These are phyloP conservation scores for Caradrina kadenii DNA, from an alignment of 2,888 invertebrate genomes.

Conservation along the genomic window DNA sequence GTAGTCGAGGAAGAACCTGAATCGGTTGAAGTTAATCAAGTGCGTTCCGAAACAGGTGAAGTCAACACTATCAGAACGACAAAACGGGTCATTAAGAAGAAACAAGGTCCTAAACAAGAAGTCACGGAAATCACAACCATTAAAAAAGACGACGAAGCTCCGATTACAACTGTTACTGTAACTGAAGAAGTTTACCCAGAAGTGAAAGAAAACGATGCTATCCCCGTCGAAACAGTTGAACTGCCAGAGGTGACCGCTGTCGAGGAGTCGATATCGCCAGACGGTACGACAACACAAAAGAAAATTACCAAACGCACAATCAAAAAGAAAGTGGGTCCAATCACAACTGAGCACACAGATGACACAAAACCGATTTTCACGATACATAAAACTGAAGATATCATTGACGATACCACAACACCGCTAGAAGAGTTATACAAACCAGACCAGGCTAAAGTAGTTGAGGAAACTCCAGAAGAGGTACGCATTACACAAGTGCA, in stretches of 20 bases:
- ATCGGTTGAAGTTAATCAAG: constrained; percentile 65
- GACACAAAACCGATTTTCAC: constrained; percentile 17
- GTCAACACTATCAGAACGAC: constrained; percentile 58
- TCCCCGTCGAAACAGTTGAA: constrained; percentile 35
- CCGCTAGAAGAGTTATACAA: constrained; percentile 11
- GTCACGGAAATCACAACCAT: constrained; percentile 68
- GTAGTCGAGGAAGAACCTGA: constrained; percentile 46
- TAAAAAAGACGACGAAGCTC: constrained; percentile 67
- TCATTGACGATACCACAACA: constrained; percentile 11
- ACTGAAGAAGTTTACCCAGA: neutral
- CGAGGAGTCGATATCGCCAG: constrained; percentile 23
- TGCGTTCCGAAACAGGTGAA: constrained; percentile 60
- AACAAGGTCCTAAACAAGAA: constrained; percentile 70
- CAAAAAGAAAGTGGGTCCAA: constrained; percentile 72
- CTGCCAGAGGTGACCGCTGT: constrained; percentile 53
- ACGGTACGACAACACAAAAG: constrained; percentile 50
- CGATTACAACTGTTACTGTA: constrained; percentile 20
- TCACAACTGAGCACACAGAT: constrained; percentile 12
- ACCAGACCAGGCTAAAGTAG: constrained; percentile 1
- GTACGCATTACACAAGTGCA: constrained; percentile 41
- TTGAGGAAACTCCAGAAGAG: constrained; percentile 25
- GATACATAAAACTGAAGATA: constrained; percentile 21
- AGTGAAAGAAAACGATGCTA: neutral
- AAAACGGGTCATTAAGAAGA: constrained; percentile 72
- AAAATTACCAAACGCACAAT: constrained; percentile 66